Percentiles rank a stretch among this genome's conserved stretches.
These are phyloP conservation scores for Cherax destructor DNA, from an alignment of 1,140 invertebrate species.

Conservation along the genomic window DNA sequence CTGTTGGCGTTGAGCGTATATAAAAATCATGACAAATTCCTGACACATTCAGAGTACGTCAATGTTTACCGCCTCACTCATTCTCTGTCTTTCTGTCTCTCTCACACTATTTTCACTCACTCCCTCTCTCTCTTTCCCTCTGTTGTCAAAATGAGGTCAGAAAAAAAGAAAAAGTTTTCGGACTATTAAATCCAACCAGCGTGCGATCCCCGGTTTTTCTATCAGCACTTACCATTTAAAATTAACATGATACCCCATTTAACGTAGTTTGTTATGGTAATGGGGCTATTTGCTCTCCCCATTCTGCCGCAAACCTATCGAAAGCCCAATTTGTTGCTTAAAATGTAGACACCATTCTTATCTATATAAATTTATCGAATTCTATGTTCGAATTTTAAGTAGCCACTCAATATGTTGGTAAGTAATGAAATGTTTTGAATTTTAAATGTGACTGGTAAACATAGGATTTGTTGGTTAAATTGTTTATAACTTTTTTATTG, in stretches of 20 bases:
- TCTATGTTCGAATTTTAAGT: constrained; percentile 49
- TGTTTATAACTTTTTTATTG: too few relatives aligned
- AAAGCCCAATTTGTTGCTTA: constrained; percentile 40
- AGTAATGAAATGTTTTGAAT: constrained; percentile 30
- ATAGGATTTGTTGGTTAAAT: constrained; percentile 32
- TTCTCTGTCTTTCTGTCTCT: too few relatives aligned
- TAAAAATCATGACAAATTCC: neutral
- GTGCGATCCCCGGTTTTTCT: constrained; percentile 55
- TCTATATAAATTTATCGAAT: constrained; percentile 49
- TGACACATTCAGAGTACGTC: too few relatives aligned
- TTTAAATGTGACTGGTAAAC: constrained; percentile 23
- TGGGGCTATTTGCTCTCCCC: constrained; percentile 47
- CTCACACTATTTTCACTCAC: too few relatives aligned
- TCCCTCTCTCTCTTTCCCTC: neutral
- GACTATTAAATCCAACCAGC: constrained; percentile 39
- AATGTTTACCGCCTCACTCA: too few relatives aligned
- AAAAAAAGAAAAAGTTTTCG: constrained; percentile 37
- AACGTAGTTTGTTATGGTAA: constrained; percentile 54
- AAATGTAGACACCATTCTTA: constrained; percentile 59
- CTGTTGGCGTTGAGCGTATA: neutral
- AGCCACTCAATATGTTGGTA: constrained; percentile 46
- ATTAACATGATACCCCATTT: constrained; percentile 61
- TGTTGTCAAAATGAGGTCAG: constrained; percentile 24
- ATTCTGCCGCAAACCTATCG: constrained; percentile 50
- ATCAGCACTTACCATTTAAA: constrained; percentile 60